phyloP scores from a whole-genome alignment of 1,140 invertebrate genomes.

The Zaprionus tsacasi region DNA sequence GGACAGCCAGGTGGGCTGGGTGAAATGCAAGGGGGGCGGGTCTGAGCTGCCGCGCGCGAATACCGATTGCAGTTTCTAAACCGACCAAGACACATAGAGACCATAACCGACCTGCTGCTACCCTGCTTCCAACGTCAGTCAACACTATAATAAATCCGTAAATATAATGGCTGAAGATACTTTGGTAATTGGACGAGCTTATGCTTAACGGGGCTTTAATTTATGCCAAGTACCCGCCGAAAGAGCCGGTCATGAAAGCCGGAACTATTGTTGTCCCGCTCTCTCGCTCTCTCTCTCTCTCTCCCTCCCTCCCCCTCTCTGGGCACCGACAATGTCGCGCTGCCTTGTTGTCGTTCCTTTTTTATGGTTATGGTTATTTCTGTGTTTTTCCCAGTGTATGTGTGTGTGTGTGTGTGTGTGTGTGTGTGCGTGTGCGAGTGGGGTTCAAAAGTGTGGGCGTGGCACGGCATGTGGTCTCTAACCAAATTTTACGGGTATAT shows the following conservation, averaged over 20 bases:
- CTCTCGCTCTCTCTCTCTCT: not conserved
- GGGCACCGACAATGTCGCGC: constrained; percentile 68
- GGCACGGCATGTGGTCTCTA: constrained; percentile 39
- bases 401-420: constrained; percentile 14
- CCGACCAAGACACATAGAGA: not conserved
- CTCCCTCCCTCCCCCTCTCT: constrained; percentile 42
- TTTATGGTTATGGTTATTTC: constrained; percentile 69
- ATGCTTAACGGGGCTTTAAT: constrained; percentile 78
- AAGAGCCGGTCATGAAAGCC: constrained; percentile 15
- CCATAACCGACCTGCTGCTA: not conserved
- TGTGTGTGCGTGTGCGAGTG: constrained; percentile 22
- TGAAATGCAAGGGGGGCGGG: not conserved
- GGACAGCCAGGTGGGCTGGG: not conserved
- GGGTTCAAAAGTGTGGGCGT: constrained; percentile 32
- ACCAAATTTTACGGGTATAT: constrained; percentile 57
- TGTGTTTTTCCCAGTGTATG: constrained; percentile 23
- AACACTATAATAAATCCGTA: constrained; percentile 77
- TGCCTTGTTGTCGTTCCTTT: constrained; percentile 61
- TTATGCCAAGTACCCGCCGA: constrained; percentile 65
- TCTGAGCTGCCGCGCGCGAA: constrained; percentile 11
- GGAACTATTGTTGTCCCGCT: not conserved
- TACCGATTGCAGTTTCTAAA: constrained; percentile 27
- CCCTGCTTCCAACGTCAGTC: constrained; percentile 43
- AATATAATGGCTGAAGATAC: constrained; percentile 74
- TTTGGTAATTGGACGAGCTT: constrained; percentile 78